Percentiles rank a stretch among this genome's conserved stretches.
These are phyloP conservation scores for Epizoanthus rinbou DNA, from an alignment of 92 coral and sea anemone species.

Conservation along the genomic window DNA sequence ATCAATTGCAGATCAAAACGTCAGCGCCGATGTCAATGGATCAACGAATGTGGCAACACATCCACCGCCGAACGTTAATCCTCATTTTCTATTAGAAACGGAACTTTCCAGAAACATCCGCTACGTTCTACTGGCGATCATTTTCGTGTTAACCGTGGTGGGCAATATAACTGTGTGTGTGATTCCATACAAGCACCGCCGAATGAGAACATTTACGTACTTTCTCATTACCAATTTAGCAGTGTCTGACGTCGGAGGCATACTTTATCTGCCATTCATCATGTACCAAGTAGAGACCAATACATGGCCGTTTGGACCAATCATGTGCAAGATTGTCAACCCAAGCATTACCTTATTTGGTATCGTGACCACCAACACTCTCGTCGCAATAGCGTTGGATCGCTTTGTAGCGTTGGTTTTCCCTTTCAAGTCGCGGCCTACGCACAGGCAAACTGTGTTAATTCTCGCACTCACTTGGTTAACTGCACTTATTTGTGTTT, in stretches of 20 bases:
- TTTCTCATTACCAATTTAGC: slow-evolving; percentile 80
- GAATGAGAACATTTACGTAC: slow-evolving; percentile 88
- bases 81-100: slow-evolving; percentile 51
- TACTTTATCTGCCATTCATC: slow-evolving; percentile 78
- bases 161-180: slow-evolving; percentile 79
- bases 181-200: slow-evolving; percentile 69
- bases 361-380: slow-evolving; percentile 79
- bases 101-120: slow-evolving; percentile 63
- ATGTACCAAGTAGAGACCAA: slow-evolving; percentile 43
- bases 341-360: slow-evolving; percentile 78
- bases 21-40: neutral
- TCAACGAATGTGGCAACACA: slow-evolving; percentile 20
- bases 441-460: slow-evolving; percentile 53
- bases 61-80: neutral
- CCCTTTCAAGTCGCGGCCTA: slow-evolving; percentile 70
- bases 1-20: slow-evolving; percentile 1
- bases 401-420: slow-evolving; percentile 79
- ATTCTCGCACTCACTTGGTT: slow-evolving; percentile 76
- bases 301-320: slow-evolving; percentile 64
- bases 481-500: slow-evolving; percentile 69
- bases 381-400: slow-evolving; percentile 82
- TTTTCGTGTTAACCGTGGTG: slow-evolving; percentile 68
- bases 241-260: slow-evolving; percentile 79
- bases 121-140: slow-evolving; percentile 50
- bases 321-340: slow-evolving; percentile 83